Conservation (phyloP, 2,113 vertebrate genomes). For the Danio rerio region DNA sequence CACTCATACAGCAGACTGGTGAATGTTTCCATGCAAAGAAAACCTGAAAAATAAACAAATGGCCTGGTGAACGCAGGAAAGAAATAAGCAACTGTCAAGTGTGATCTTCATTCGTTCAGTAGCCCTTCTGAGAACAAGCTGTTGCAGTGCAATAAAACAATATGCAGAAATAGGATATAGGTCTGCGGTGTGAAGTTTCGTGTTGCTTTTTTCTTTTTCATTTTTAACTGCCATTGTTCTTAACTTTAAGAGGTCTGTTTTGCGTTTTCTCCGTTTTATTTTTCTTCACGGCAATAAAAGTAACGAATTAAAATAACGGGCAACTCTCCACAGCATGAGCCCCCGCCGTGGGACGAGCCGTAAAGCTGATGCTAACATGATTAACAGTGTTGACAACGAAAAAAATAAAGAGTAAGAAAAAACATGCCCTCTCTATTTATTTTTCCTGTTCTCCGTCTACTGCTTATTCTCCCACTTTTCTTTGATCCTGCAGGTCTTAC, state of each 20-base stretch:
- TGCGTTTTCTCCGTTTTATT: slow-evolving; percentile 50
- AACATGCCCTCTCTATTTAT: slow-evolving; percentile 63
- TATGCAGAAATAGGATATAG: slow-evolving; percentile 24
- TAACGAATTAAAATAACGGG: slow-evolving; percentile 55
- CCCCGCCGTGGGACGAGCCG: slow-evolving; percentile 52
- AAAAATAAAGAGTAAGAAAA: slow-evolving; percentile 41
- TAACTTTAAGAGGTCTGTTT: slow-evolving; percentile 55
- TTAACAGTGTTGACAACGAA: slow-evolving; percentile 58
- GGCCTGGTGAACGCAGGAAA: not conserved
- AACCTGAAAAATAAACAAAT: slow-evolving; percentile 56
- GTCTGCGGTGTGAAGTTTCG: slow-evolving; percentile 46
- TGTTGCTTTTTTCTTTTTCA: slow-evolving; percentile 38
- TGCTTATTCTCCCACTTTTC: slow-evolving; percentile 63
- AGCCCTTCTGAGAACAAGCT: slow-evolving; percentile 50
- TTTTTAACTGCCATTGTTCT: slow-evolving; percentile 66
- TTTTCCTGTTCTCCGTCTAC: slow-evolving; percentile 63
- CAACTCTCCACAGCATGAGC: slow-evolving; percentile 62
- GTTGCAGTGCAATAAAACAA: slow-evolving; percentile 54
- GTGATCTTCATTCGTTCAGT: slow-evolving; percentile 54
- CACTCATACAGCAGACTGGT: slow-evolving; percentile 44
- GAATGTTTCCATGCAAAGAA: slow-evolving; percentile 39
- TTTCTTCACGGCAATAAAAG: slow-evolving; percentile 67
- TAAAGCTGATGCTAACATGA: slow-evolving; percentile 69
- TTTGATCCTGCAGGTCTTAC: slow-evolving; percentile 75
- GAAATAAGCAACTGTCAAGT: slow-evolving; percentile 60